Base-by-base conservation (phyloP, 1,140 invertebrate species). In the Tribolium castaneum region DNA sequence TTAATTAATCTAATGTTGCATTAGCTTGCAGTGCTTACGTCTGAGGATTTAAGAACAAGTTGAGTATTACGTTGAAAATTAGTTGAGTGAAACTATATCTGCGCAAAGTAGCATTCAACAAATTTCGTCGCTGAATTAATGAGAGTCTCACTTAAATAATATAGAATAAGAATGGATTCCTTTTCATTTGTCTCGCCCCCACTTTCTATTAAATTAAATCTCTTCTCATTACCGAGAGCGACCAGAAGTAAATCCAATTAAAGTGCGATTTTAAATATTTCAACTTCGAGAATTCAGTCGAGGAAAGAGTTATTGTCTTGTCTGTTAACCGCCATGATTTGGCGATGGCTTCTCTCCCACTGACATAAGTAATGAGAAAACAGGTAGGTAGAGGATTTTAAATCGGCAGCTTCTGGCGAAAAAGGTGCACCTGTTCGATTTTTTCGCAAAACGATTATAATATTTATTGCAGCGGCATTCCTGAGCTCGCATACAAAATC, bases 171-270 rank as follows among this genome's bases (percentile, higher is more conserved):
- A 59, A 59, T 59, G 54, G 10, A 59, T 59, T 59, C 54, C 54
- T 59, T 56, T 59, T 59, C 54, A 59, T 59, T 59, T 59, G 54
- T 59, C 19, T 59, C 54, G 54, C 54, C 22, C 54, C 19, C 39
- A 45, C 54, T 59, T 59, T 59, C 19, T 59, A 59, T 59, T 59
- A 59, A 59, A 59, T 59, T 59, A 59, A 59, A 59, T 59, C 54
- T 59, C 22, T 59, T 25, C 54, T 59, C 22, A 59, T 59, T 59
- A 30, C 54, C 14, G 22, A 59, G 19, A 59, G 54, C 16, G 54
- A 59, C 54, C 54, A 59, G 39, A 30, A 59, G 54, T 22, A 59
- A 30, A 59, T 59, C 54, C 54, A 59, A 59, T 59, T 59, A 59
- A 30, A 59, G 22, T 59, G 54, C 54, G 54, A 59, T 59, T 59